A percentile compares a stretch with the other conserved stretches of the same genome.
phyloP scores from a whole-genome alignment of 2,888 invertebrate genomes.

The Helobdella robusta region DNA sequence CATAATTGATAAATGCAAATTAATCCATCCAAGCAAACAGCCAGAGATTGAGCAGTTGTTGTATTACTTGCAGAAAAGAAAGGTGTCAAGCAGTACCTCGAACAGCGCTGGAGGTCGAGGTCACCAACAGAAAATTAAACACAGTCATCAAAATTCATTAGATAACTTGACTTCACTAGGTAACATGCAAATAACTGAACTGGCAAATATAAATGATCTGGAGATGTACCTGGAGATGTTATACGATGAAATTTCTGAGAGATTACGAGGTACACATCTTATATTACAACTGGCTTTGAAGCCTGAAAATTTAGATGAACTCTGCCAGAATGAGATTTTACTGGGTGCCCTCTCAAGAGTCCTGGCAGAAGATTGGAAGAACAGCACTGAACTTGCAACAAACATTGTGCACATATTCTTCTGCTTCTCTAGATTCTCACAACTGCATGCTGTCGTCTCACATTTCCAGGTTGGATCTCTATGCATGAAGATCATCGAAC shows the following conservation, averaged over 20 bases:
- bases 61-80: conserved; percentile 72
- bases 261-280: conserved; percentile 76
- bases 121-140: background rate
- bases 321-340: conserved; percentile 87
- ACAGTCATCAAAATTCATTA: too few species aligned
- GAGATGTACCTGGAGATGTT: conserved; percentile 89
- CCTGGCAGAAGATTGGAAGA: conserved; percentile 91
- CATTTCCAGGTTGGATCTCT: conserved; percentile 95
- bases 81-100: conserved; percentile 48
- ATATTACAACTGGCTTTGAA: conserved; percentile 83
- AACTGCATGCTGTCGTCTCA: conserved; percentile 84
- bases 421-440: conserved; percentile 88
- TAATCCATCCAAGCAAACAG: conserved; percentile 70
- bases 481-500: conserved; percentile 82
- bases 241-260: conserved; percentile 69
- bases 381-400: conserved; percentile 86
- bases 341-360: conserved; percentile 89
- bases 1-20: conserved; percentile 73
- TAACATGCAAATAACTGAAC: conserved; percentile 50
- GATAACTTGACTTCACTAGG: conserved; percentile 32
- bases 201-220: conserved; percentile 69
- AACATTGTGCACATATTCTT: conserved; percentile 94
- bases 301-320: conserved; percentile 82
- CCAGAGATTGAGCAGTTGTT: conserved; percentile 78
- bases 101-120: background rate